Base-by-base conservation (phyloP, 2,797 vertebrate genomes). In the Danio albolineatus region DNA sequence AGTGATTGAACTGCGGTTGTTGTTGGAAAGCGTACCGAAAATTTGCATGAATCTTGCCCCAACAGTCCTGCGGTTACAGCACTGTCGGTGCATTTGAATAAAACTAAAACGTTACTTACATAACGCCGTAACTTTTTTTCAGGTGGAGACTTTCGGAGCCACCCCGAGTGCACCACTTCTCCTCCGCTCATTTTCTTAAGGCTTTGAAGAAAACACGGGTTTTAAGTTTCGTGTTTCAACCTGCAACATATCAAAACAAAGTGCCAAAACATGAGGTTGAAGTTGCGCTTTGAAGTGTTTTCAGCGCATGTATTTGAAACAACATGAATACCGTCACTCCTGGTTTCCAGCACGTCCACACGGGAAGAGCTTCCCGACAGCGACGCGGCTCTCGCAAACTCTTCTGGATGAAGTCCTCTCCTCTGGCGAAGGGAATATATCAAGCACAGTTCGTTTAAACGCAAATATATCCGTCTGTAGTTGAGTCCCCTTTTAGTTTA, bases 81-180 rank as follows among this genome's bases (percentile, higher is more conserved):
- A 38, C 64, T 41, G 38, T 7, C 38, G 51, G 73, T 49, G 17
- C 36, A 77, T 76, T 77, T 79, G 59, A 77, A 71, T 83, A 70
- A 6, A n/a, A 76, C 41, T 53, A 72, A 89, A 86, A 56, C 84
- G 82, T 86, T 90, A 99, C 98, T 98, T 96, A 99, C 98, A 93
- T 98, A 99, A 95, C 98, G 97, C 91, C 98, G 96, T 93, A 99
- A 95, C 96, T 99, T 99, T 91, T 98, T 99, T 92, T 99, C 97
- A 87, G 97, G 97, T 89, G 96, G 97, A 78, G 97, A 99, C 94
- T 98, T 99, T 93, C 97, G 95, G 67, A 98, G 95, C 97, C 97
- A 99, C 81, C 97, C 97, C 43, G 95, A 94, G 82, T 94, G 97
- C 89, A 98, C 95, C 93, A 97, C 96, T 85, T 99, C 97, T 84